These are phyloP conservation scores for Aplodontia rufa DNA, from an alignment of 2,113 vertebrate genomes.

Conservation along the genomic window DNA sequence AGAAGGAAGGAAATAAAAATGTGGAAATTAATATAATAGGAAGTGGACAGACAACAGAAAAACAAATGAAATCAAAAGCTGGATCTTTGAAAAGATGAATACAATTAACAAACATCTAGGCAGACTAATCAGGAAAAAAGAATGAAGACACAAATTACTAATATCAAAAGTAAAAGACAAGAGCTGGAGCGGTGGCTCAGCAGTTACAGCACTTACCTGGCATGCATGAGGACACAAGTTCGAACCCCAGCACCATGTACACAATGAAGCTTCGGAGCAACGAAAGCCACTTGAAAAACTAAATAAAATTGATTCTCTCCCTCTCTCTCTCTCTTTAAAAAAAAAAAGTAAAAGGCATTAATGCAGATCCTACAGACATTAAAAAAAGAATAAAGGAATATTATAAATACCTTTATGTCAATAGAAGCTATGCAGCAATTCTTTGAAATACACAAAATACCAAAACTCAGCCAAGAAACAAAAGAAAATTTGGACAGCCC, in stretches of 20 bases:
- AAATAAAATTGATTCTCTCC: too few species aligned
- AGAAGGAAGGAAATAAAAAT: not conserved
- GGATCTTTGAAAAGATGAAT: not conserved
- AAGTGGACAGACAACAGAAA: not conserved
- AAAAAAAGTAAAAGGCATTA: not conserved
- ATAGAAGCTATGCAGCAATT: not conserved
- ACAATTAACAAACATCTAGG: not conserved
- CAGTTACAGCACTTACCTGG: too few species aligned
- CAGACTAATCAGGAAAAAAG: not conserved
- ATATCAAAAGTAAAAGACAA: not conserved
- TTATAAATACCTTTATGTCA: not conserved
- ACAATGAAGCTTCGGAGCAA: too few species aligned
- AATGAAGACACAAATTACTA: not conserved
- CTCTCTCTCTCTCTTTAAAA: too few species aligned
- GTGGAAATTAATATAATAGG: not conserved
- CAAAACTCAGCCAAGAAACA: not conserved
- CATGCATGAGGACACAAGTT: too few species aligned
- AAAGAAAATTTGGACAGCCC: not conserved
- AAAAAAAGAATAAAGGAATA: not conserved
- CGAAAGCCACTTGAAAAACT: too few species aligned
- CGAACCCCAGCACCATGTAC: too few species aligned
- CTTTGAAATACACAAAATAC: not conserved
- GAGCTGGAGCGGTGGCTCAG: too few species aligned
- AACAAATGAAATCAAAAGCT: not conserved
- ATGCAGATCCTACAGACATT: not conserved